These are phyloP conservation scores for Pelobates cultripes DNA, from an alignment of 2,797 vertebrate species.

Conservation along the genomic window DNA sequence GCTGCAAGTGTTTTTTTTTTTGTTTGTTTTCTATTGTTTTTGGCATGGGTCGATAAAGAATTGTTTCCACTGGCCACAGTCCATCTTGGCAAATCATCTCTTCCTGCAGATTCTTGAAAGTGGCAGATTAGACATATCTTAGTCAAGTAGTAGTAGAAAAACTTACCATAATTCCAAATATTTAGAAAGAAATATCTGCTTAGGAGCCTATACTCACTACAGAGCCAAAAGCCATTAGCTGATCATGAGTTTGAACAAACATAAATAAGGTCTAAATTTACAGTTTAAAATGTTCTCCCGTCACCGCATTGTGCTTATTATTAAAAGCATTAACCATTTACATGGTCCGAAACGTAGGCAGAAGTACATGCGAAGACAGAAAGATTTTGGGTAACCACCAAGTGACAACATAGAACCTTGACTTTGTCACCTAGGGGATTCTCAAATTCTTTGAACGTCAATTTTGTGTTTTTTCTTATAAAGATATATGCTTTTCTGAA, in stretches of 20 bases:
- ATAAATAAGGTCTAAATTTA: neutral
- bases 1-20: neutral
- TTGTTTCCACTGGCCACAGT: slow-evolving; percentile 12
- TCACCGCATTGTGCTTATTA: neutral
- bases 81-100: slow-evolving; percentile 26
- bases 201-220: neutral
- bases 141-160: neutral
- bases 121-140: slow-evolving; percentile 20
- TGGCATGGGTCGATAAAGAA: neutral
- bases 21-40: neutral
- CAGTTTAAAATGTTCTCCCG: no score
- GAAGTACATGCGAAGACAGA: no score
- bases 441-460: no score
- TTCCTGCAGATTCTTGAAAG: slow-evolving; percentile 2
- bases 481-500: no score
- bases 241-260: neutral
- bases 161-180: slow-evolving; percentile 23
- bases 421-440: no score
- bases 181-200: neutral
- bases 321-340: no score
- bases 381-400: no score
- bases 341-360: no score
- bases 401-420: no score
- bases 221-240: neutral
- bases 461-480: no score